These are phyloP conservation scores for Lordiphosa collinella DNA, from an alignment of 1,140 invertebrate genomes.

Conservation along the genomic window DNA sequence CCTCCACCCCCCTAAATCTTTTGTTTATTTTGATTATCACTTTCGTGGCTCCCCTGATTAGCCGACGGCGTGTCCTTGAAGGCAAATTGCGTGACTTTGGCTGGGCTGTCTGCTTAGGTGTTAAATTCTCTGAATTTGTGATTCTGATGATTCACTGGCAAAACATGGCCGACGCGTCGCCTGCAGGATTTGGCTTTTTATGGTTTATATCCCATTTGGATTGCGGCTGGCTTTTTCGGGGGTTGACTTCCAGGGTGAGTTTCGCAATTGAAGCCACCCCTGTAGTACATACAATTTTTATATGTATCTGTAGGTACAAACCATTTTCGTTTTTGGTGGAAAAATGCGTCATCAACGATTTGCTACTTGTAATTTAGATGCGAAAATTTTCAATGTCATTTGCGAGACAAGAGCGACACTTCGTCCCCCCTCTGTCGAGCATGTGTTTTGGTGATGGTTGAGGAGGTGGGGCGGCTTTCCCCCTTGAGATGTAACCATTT, in stretches of 20 bases:
- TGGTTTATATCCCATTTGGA: slow-evolving; percentile 58
- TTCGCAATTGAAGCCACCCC: slow-evolving; percentile 66
- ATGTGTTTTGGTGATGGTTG: not conserved
- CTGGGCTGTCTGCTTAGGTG: slow-evolving; percentile 18
- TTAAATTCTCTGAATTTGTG: slow-evolving; percentile 8
- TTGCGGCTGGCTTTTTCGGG: slow-evolving; percentile 55
- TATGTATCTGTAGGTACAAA: slow-evolving; percentile 5
- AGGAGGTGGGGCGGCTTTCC: not conserved
- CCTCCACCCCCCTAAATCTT: slow-evolving; percentile 39
- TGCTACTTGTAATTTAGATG: slow-evolving; percentile 65
- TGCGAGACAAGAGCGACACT: slow-evolving; percentile 32
- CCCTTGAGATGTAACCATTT: slow-evolving; percentile 66
- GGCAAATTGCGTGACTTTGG: slow-evolving; percentile 19
- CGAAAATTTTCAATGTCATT: slow-evolving; percentile 73
- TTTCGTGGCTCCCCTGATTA: slow-evolving; percentile 56
- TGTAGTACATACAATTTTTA: slow-evolving; percentile 17
- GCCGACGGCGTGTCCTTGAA: slow-evolving; percentile 54
- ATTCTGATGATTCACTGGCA: slow-evolving; percentile 44
- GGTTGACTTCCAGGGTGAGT: slow-evolving; percentile 70
- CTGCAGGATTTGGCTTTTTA: slow-evolving; percentile 43
- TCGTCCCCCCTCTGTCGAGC: not conserved
- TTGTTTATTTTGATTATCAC: slow-evolving; percentile 75
- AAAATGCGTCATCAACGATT: slow-evolving; percentile 69
- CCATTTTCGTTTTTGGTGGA: not conserved
- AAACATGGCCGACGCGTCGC: slow-evolving; percentile 23